phyloP scores from a whole-genome alignment of 2,797 vertebrate genomes.

The Hydrolagus colliei region DNA sequence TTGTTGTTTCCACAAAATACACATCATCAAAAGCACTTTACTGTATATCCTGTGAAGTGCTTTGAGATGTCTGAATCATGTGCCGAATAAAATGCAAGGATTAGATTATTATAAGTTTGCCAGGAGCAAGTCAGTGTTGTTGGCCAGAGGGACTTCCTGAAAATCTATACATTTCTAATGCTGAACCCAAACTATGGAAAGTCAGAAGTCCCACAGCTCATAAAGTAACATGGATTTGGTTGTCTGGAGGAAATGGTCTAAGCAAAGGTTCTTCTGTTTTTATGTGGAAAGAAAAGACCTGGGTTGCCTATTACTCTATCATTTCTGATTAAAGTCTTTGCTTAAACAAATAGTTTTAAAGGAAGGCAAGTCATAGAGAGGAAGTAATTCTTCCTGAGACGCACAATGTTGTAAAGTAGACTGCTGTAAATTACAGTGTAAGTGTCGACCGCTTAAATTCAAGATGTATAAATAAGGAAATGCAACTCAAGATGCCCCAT shows the following conservation, averaged over 20 bases:
- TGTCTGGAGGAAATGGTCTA: background rate
- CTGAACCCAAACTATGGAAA: background rate
- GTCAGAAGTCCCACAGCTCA: background rate
- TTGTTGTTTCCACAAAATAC: too few relatives aligned
- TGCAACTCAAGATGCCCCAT: background rate
- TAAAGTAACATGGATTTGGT: background rate
- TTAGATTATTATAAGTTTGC: too few relatives aligned
- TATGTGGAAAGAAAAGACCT: background rate
- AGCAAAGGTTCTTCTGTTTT: background rate
- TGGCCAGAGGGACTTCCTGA: background rate
- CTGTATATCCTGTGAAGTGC: too few relatives aligned
- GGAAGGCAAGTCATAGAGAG: background rate
- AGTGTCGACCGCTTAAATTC: background rate
- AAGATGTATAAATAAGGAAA: conserved; percentile 4
- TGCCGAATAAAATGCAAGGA: too few relatives aligned
- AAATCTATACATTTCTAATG: background rate
- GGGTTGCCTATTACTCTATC: background rate
- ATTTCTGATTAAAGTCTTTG: conserved; percentile 12
- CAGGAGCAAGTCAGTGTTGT: background rate
- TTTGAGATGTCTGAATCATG: too few relatives aligned
- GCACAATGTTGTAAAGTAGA: conserved; percentile 4
- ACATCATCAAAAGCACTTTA: too few relatives aligned
- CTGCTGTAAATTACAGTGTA: background rate
- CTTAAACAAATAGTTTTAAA: background rate
- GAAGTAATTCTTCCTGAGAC: conserved; percentile 16